Percentiles rank a stretch among this genome's conserved stretches.
These are phyloP conservation scores for Autographa pulchrina DNA, from an alignment of 2,888 invertebrate species.

Conservation along the genomic window DNA sequence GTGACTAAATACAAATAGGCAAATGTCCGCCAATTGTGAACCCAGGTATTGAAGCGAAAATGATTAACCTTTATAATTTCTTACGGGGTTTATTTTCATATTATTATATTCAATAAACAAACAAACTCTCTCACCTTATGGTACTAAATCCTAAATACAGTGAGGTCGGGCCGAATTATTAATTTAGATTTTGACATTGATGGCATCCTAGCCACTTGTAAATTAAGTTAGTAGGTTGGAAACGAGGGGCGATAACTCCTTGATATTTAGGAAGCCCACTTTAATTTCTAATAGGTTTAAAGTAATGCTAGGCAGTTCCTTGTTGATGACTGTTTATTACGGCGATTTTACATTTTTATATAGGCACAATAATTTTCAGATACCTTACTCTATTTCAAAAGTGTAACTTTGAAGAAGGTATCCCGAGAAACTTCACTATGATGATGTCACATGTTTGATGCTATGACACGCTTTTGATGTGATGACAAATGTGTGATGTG, in stretches of 20 bases:
- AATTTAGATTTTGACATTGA: constrained; percentile 59
- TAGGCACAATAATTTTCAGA: too few relatives aligned
- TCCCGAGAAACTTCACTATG: too few relatives aligned
- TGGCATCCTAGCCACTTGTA: constrained; percentile 42
- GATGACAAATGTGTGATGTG: too few relatives aligned
- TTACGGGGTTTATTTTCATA: not conserved
- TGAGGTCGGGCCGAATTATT: constrained; percentile 43
- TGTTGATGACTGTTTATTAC: not conserved
- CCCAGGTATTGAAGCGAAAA: too few relatives aligned
- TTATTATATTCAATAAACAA: constrained; percentile 6
- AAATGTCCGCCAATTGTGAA: too few relatives aligned
- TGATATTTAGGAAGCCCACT: constrained; percentile 30
- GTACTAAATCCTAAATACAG: constrained; percentile 7
- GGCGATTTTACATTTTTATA: not conserved
- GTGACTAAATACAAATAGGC: too few relatives aligned
- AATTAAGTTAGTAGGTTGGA: constrained; percentile 46
- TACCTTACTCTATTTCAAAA: too few relatives aligned
- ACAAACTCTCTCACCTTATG: constrained; percentile 9
- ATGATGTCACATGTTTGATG: too few relatives aligned
- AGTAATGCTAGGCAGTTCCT: constrained; percentile 2
- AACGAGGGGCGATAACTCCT: constrained; percentile 43
- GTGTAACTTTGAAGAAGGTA: too few relatives aligned
- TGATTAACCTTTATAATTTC: not conserved
- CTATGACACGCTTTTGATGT: too few relatives aligned
- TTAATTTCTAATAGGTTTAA: not conserved